These are phyloP conservation scores for Zele albiditarsus DNA, from an alignment of 2,888 invertebrate species.

Conservation along the genomic window DNA sequence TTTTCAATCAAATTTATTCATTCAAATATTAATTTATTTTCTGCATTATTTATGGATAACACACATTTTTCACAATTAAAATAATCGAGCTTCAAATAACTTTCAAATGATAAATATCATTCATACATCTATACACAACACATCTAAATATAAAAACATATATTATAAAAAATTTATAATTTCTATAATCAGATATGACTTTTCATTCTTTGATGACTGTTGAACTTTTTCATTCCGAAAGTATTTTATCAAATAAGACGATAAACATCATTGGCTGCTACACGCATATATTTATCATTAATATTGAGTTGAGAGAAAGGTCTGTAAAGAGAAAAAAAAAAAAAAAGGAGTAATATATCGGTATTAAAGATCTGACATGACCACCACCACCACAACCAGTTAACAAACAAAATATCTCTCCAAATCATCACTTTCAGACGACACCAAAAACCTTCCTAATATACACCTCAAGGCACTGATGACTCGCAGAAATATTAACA, in stretches of 20 bases:
- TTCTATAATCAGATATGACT: constrained; percentile 24
- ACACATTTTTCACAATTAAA: background rate
- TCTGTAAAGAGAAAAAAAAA: constrained; percentile 2
- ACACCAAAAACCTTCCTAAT: constrained; percentile 1
- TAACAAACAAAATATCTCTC: constrained; percentile 1
- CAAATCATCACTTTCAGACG: constrained; percentile 23
- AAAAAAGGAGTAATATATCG: background rate
- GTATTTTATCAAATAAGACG: constrained; percentile 19
- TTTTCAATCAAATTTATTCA: background rate
- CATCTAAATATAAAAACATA: background rate
- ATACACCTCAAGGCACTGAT: background rate
- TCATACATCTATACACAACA: background rate
- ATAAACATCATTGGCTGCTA: constrained; percentile 10
- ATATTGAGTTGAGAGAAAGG: constrained; percentile 21
- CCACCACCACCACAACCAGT: constrained; percentile 4
- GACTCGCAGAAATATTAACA: background rate
- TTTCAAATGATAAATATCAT: background rate
- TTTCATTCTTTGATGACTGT: constrained; percentile 18
- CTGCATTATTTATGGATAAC: background rate
- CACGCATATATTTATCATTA: background rate
- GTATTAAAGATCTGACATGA: constrained; percentile 9
- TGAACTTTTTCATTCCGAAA: constrained; percentile 22
- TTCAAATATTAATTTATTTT: background rate
- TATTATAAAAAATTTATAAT: constrained; percentile 14
- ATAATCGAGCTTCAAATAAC: background rate